A percentile compares a stretch with the other conserved stretches of the same genome.
These are phyloP conservation scores for Pedicia rivosa DNA, from an alignment of 2,888 invertebrate species.

Conservation along the genomic window DNA sequence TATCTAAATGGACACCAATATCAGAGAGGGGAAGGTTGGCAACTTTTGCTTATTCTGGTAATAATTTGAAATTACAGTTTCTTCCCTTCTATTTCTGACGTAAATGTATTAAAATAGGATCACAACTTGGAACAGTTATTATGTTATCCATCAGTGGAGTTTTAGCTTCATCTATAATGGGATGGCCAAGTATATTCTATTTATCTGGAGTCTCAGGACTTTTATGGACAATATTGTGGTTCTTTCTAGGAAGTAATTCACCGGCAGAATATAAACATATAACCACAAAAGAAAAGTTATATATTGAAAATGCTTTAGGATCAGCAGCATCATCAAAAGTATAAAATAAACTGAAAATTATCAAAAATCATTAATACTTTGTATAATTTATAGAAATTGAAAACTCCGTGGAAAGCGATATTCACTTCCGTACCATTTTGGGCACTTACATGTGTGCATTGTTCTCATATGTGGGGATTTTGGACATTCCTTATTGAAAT, in stretches of 20 bases:
- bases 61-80: too few species aligned
- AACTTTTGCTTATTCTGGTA: conserved; percentile 39
- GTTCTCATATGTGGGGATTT: conserved; percentile 56
- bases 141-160: conserved; percentile 45
- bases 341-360: too few species aligned
- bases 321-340: too few species aligned
- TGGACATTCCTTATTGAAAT: conserved; percentile 55
- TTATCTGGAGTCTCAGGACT: conserved; percentile 37
- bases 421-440: conserved; percentile 46
- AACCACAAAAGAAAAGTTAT: conserved; percentile 36
- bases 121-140: conserved; percentile 50
- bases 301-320: conserved; percentile 42
- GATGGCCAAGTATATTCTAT: conserved; percentile 55
- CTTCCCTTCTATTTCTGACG: too few species aligned
- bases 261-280: conserved; percentile 39
- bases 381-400: too few species aligned
- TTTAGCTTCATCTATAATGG: conserved; percentile 37
- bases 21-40: conserved; percentile 43
- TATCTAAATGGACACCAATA: conserved; percentile 57
- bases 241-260: conserved; percentile 38
- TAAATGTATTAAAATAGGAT: too few species aligned
- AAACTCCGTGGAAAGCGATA: conserved; percentile 49
- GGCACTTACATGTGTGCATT: conserved; percentile 37
- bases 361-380: too few species aligned
- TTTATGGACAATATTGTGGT: conserved; percentile 36